Evolutionary conservation across 1,140 invertebrate species (phyloP), one percentile per base, ranked within the genome.

Genomic region (Pseudomyrmex gracilis): DNA sequence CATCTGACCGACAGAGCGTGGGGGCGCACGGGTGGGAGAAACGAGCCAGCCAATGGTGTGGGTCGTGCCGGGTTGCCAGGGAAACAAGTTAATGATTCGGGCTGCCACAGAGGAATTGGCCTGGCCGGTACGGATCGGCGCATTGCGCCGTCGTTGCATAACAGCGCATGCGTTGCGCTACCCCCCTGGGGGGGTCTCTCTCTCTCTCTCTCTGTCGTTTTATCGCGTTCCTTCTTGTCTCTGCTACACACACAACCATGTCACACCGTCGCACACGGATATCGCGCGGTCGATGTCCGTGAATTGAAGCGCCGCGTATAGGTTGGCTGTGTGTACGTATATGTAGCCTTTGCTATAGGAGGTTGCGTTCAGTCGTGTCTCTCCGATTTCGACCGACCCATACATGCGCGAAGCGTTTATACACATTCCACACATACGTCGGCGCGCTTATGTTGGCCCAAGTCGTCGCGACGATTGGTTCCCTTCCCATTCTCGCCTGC

Each of bases 81-180:
- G 93, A 89, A 93, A 94, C 94, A 92, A 92, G 92, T 94, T 94
- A 94, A 94, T 94, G 93, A 94, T 94, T 94, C 93, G 93, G 93
- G 90, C 92, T 89, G 90, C 92, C 89, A 92, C 92, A 89, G 89
- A 93, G 93, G 91, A 94, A 93, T 93, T 93, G 91, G 92, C 89
- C 90, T 89, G 85, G 82, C 70, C 58, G 74, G 60, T 64, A 76
- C 60, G 66, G 34, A 55, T 67, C 68, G 61, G 58, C 53, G 53
- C 73, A 68, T 34, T 66, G 87, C 73, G 76, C 58, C 84, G 64
- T 70, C 10, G n/a, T 17, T 15, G 24, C 57, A 7, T 12, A 13
- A 43, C 53, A n/a, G 66, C 76, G 76, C 76, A 80, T 80, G 76
- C 68, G 76, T 47, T 43, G 9, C 10, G 12, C 43, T 43, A 20